A percentile compares a stretch with the other conserved stretches of the same genome.
phyloP scores from a whole-genome alignment of 2,888 invertebrate species.

The Scaptomyza parva region DNA sequence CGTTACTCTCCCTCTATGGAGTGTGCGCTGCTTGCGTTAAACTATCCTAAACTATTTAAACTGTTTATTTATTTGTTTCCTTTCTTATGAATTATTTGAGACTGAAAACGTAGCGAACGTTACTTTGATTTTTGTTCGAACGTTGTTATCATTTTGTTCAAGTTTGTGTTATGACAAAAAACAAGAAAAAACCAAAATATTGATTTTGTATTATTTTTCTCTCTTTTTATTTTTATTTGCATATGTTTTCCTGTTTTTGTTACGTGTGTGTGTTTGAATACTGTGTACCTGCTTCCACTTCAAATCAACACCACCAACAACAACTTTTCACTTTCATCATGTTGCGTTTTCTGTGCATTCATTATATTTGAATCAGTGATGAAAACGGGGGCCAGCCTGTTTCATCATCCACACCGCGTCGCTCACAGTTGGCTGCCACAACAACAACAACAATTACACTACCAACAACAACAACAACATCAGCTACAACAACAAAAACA shows the following conservation, averaged over 20 bases:
- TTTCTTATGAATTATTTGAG: slow-evolving; percentile 31
- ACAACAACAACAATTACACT: slow-evolving; percentile 33
- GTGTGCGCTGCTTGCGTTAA: slow-evolving; percentile 74
- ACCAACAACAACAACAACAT: slow-evolving; percentile 24
- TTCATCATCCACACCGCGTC: slow-evolving; percentile 77
- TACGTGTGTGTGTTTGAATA: slow-evolving; percentile 72
- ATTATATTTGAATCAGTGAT: slow-evolving; percentile 65
- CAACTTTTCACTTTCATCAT: slow-evolving; percentile 41
- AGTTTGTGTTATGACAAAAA: slow-evolving; percentile 53
- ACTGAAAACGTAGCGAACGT: slow-evolving; percentile 61
- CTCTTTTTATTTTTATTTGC: slow-evolving; percentile 64
- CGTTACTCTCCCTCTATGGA: slow-evolving; percentile 24
- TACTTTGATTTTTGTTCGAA: slow-evolving; percentile 41
- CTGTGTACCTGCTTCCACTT: slow-evolving; percentile 72
- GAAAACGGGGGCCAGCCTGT: slow-evolving; percentile 70
- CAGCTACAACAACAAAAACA: slow-evolving; percentile 45
- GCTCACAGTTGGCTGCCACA: slow-evolving; percentile 61
- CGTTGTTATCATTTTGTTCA: slow-evolving; percentile 37
- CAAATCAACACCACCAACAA: slow-evolving; percentile 29
- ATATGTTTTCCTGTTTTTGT: slow-evolving; percentile 75
- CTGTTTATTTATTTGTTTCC: slow-evolving; percentile 1
- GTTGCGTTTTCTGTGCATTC: slow-evolving; percentile 45
- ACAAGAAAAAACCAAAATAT: slow-evolving; percentile 21
- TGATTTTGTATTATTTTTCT: slow-evolving; percentile 41
- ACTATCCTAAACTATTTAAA: slow-evolving; percentile 18